These are phyloP conservation scores for Willowsia nigromaculata DNA, from an alignment of 2,888 invertebrate species.

Conservation along the genomic window DNA sequence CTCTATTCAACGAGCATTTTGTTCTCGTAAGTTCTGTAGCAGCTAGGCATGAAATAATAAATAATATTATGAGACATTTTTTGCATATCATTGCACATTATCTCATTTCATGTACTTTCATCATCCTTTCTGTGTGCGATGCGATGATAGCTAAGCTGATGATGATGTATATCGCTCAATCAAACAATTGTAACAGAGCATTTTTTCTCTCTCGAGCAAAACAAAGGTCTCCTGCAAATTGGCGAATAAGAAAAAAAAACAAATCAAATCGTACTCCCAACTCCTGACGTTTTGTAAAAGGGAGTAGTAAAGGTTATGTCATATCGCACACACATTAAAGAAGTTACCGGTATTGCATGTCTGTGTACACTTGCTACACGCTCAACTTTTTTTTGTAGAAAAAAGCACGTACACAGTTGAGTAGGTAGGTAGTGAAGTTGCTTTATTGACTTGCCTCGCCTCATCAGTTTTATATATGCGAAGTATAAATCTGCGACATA, in stretches of 20 bases:
- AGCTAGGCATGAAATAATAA: not conserved
- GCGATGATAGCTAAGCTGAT: not conserved
- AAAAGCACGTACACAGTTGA: constrained; percentile 11
- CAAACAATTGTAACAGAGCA: constrained; percentile 53
- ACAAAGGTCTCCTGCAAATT: constrained; percentile 27
- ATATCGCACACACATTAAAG: constrained; percentile 13
- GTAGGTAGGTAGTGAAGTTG: not conserved
- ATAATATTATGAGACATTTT: constrained; percentile 2
- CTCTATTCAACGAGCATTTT: too few species aligned
- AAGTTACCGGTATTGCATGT: constrained; percentile 63
- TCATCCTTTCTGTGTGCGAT: not conserved
- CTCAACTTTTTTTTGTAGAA: not conserved
- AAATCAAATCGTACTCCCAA: not conserved
- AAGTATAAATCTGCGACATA: constrained; percentile 10
- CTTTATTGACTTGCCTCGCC: constrained; percentile 43
- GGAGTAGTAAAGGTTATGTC: not conserved
- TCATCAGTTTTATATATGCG: constrained; percentile 34
- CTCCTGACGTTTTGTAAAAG: not conserved
- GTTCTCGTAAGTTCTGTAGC: not conserved
- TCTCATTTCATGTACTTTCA: constrained; percentile 32
- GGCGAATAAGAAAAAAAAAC: constrained; percentile 1
- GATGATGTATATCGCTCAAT: constrained; percentile 27
- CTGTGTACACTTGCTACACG: constrained; percentile 18
- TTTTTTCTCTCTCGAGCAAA: too few species aligned
- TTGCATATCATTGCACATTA: constrained; percentile 14